Conservation (phyloP, 2,888 invertebrate species). For the Dendrolimus pini region DNA sequence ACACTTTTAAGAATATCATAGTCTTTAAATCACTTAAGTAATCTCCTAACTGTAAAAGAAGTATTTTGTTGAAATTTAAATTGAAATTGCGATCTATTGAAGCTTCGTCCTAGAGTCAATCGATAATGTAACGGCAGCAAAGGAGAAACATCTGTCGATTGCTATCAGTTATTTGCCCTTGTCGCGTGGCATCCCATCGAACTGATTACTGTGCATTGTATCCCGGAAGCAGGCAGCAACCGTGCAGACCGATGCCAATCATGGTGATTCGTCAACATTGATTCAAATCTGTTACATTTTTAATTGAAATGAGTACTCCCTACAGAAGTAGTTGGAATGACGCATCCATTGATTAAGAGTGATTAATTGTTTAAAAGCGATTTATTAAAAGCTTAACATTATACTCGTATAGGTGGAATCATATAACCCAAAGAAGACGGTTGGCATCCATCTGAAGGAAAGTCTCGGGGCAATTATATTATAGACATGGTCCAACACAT, state of each 20-base stretch:
- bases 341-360: conserved; percentile 34
- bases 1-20: too few relatives aligned
- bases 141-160: conserved; percentile 49
- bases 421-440: too few relatives aligned
- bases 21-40: too few relatives aligned
- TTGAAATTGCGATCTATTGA: conserved; percentile 1
- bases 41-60: too few relatives aligned
- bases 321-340: conserved; percentile 27
- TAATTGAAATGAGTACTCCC: conserved; percentile 38
- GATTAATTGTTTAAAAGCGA: conserved; percentile 37
- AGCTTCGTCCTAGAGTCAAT: conserved; percentile 10
- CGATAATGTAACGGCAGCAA: neutral
- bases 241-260: conserved; percentile 21
- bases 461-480: too few relatives aligned
- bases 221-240: conserved; percentile 27
- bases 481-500: too few relatives aligned
- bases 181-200: conserved; percentile 42
- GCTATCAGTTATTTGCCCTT: conserved; percentile 46
- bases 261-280: conserved; percentile 59
- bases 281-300: conserved; percentile 52
- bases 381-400: conserved; percentile 8
- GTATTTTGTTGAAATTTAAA: too few relatives aligned
- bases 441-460: too few relatives aligned
- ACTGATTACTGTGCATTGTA: conserved; percentile 48
- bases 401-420: too few relatives aligned